phyloP scores from a whole-genome alignment of 2,888 invertebrate species.

The Caenorhabditis sp. region DNA sequence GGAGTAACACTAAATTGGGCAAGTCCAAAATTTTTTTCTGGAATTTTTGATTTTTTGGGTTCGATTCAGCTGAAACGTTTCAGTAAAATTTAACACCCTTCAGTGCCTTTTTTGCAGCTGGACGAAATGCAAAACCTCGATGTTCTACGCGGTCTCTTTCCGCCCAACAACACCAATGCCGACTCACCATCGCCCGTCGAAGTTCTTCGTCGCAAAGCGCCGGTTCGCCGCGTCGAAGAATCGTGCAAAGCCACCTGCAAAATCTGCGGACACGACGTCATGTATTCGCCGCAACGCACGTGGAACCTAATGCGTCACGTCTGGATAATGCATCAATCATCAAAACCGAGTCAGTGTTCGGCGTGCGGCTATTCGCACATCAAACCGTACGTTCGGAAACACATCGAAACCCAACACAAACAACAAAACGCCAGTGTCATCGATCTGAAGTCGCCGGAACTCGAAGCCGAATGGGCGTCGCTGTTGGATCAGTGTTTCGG shows the following conservation, averaged over 20 bases:
- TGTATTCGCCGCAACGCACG: constrained; percentile 41
- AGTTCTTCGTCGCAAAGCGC: constrained; percentile 19
- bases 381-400: constrained; percentile 40
- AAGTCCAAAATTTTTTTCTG: too few relatives aligned
- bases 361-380: constrained; percentile 39
- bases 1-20: too few relatives aligned
- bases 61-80: too few relatives aligned
- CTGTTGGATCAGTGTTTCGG: constrained; percentile 39
- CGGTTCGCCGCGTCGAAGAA: constrained; percentile 23
- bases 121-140: constrained; percentile 9
- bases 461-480: constrained; percentile 37
- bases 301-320: constrained; percentile 45
- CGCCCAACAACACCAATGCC: background rate
- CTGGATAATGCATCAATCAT: constrained; percentile 44
- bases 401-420: constrained; percentile 37
- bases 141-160: constrained; percentile 19
- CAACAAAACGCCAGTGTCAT: constrained; percentile 23
- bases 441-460: constrained; percentile 33
- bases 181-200: constrained; percentile 14
- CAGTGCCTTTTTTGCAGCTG: background rate
- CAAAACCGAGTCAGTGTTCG: constrained; percentile 40
- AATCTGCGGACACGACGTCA: constrained; percentile 38
- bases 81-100: too few relatives aligned
- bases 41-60: too few relatives aligned
- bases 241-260: constrained; percentile 35